Percentiles rank a stretch among this genome's conserved stretches.
Evolutionary conservation across 2,797 vertebrate genomes (phyloP).

Genomic region (Fundulus diaphanus): DNA sequence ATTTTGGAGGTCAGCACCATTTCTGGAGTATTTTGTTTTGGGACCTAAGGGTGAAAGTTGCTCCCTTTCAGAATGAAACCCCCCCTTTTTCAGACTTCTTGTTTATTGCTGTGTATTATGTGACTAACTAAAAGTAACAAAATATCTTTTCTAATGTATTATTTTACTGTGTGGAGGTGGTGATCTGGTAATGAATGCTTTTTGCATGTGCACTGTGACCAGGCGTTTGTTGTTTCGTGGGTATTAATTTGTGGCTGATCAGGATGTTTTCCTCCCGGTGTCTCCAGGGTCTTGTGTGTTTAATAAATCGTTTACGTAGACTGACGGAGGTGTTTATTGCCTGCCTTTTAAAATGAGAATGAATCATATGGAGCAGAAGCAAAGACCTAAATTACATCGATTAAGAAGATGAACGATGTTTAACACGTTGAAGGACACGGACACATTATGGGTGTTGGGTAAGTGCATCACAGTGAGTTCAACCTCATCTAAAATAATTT

Average conservation of each 20-base stretch:
- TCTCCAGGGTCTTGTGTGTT: constrained; percentile 60
- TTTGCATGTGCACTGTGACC: constrained; percentile 24
- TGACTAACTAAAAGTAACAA: background rate
- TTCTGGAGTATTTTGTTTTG: constrained; percentile 46
- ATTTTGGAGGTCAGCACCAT: constrained; percentile 48
- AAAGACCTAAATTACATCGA: constrained; percentile 58
- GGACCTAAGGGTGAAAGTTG: constrained; percentile 53
- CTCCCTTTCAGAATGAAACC: constrained; percentile 31
- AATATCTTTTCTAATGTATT: background rate
- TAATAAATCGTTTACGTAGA: constrained; percentile 70
- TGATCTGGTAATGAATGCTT: constrained; percentile 43
- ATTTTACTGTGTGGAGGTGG: constrained; percentile 4
- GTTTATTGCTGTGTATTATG: background rate
- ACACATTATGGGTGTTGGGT: constrained; percentile 37
- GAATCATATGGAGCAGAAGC: constrained; percentile 43
- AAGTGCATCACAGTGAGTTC: constrained; percentile 2
- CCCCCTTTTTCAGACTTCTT: constrained; percentile 33
- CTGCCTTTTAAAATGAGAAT: constrained; percentile 60
- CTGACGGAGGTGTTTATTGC: constrained; percentile 62
- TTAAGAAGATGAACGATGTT: constrained; percentile 40
- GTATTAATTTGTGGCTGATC: constrained; percentile 59
- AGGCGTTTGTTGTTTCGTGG: constrained; percentile 44
- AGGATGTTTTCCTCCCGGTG: constrained; percentile 53
- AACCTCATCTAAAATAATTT: background rate
- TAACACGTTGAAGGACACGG: constrained; percentile 26